Percentiles rank a stretch among this genome's conserved stretches.
Conservation (phyloP, 2,113 vertebrate species). For the Coregonus clupeaformis region DNA sequence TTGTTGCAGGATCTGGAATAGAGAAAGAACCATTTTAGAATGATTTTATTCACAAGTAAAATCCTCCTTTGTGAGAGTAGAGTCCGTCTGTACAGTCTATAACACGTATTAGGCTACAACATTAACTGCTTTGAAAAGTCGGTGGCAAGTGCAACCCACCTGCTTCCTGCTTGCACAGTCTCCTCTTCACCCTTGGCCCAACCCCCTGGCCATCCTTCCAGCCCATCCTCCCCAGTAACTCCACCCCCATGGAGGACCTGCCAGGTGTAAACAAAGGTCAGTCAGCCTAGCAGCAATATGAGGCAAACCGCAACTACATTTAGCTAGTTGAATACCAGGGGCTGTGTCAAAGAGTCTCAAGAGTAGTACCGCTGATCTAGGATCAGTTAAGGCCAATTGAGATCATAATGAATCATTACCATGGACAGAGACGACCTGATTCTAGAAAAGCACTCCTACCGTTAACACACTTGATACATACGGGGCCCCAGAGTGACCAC, state of each 20-base stretch:
- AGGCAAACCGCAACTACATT: too few relatives aligned
- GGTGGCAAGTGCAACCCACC: conserved; percentile 60
- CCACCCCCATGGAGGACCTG: conserved; percentile 88
- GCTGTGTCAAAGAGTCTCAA: too few relatives aligned
- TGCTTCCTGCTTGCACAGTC: conserved; percentile 71
- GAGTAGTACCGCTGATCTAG: too few relatives aligned
- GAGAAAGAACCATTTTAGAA: neutral
- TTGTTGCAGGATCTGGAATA: conserved; percentile 66
- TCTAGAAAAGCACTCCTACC: too few relatives aligned
- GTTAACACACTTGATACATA: too few relatives aligned
- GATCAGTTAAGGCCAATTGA: too few relatives aligned
- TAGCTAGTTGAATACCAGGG: too few relatives aligned
- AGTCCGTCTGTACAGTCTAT: too few relatives aligned
- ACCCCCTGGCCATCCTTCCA: conserved; percentile 96
- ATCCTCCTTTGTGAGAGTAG: too few relatives aligned
- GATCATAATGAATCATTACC: too few relatives aligned
- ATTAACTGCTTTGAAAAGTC: neutral
- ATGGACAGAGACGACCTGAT: too few relatives aligned
- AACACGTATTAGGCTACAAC: neutral
- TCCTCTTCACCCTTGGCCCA: conserved; percentile 90
- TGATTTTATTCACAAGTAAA: neutral
- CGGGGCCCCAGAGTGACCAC: neutral
- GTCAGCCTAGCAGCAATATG: neutral
- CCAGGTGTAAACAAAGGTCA: neutral
- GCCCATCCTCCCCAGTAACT: conserved; percentile 90